Base-by-base conservation (phyloP, 2,113 vertebrate species). In the Hiodon alosoides region DNA sequence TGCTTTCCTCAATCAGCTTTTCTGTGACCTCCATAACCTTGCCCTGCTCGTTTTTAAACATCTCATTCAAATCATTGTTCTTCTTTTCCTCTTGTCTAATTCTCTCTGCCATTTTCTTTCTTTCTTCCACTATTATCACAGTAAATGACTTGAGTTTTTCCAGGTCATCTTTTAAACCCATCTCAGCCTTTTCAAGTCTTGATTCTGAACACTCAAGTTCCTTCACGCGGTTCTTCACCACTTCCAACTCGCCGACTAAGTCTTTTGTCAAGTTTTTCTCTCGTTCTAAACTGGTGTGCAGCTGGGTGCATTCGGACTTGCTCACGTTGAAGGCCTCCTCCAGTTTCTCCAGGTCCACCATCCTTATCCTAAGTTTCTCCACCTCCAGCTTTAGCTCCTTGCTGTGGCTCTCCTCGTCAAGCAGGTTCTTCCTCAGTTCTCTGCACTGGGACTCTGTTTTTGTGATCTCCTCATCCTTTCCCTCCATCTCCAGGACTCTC, bases 1-100 rank as follows among this genome's bases (percentile, higher is more conserved):
- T 99, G 86, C 96, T 99, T 86, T 99, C 97, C 69, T 99, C 95
- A 72, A 98, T 99, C 70, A 99, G 78, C 82, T 96, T 98, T 81
- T 98, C 97, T 1, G 96, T 99, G 50, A 99, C 95, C 77, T 97
- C 94, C 93, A 94, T 98, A 67, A 98, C 96, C 81, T 98, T 98
- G 16, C 89, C 90, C 86, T 99, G 94, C 81, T 99, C 97, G 67
- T 87, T 84, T 85, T 95, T 95, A 79, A 95, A 90, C 83, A 93
- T 92, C 76, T 87, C 93, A 77, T 90, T 95, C 81, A 99, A 81
- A 48, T 94, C 90, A 14, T 95, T 92, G 47, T 92, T 93, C 83
- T 94, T 96, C 83, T 93, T 93, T 80, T 98, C 96, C 75, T 97
- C 95, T 17, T 93, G 94, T 79, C 94, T 94, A 67, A 95, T 90